phyloP scores from a whole-genome alignment of 2,113 vertebrate species.

The Lophotis ruficrista region DNA sequence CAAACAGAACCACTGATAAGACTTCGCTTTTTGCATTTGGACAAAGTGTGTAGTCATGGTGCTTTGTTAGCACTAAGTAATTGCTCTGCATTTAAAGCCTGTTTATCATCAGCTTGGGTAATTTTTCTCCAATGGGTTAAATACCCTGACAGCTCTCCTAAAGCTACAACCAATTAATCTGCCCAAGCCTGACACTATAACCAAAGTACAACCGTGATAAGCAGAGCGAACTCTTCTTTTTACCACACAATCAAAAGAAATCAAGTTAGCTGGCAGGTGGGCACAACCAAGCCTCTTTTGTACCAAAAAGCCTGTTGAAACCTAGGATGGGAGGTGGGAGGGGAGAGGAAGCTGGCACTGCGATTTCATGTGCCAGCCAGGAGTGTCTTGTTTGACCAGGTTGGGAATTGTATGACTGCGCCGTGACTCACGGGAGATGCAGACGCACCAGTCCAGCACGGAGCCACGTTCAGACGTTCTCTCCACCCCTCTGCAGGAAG shows the following conservation, averaged over 20 bases:
- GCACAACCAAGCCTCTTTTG: not conserved
- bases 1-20: conserved; percentile 60
- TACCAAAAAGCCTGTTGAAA: conserved; percentile 6
- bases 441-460: not conserved
- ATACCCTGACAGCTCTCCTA: conserved; percentile 47
- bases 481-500: not conserved
- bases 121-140: conserved; percentile 62
- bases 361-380: not conserved
- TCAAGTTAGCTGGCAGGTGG: conserved; percentile 13
- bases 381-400: conserved; percentile 15
- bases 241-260: conserved; percentile 24
- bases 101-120: conserved; percentile 58
- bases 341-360: not conserved
- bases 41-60: conserved; percentile 58
- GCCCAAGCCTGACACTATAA: conserved; percentile 49
- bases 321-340: not conserved
- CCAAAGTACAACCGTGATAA: conserved; percentile 61
- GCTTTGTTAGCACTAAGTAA: conserved; percentile 70
- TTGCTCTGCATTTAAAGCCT: conserved; percentile 48
- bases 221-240: conserved; percentile 32
- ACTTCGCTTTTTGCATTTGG: conserved; percentile 43
- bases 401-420: not conserved
- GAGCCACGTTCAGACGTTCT: not conserved
- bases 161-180: conserved; percentile 58
- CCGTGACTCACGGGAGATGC: conserved; percentile 1